These are phyloP conservation scores for Sterna hirundo DNA, from an alignment of 2,113 vertebrate species.

Conservation along the genomic window DNA sequence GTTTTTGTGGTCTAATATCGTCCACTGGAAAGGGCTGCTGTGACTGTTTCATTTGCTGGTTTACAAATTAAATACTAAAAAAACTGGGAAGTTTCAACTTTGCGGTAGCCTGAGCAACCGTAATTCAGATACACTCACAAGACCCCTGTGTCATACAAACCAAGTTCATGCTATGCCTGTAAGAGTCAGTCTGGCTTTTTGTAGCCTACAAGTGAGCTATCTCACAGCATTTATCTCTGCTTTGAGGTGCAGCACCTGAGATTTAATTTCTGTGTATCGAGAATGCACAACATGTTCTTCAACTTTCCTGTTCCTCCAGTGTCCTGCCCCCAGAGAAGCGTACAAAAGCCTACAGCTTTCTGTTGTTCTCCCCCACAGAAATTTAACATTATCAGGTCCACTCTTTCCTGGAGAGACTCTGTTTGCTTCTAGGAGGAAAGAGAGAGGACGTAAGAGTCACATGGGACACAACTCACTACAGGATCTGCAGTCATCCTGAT, in stretches of 20 bases:
- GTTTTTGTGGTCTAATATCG: neutral
- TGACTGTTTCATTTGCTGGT: neutral
- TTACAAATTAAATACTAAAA: neutral
- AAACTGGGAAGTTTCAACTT: neutral
- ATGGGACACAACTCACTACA: neutral
- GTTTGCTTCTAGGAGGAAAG: neutral
- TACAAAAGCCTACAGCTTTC: neutral
- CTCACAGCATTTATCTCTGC: neutral
- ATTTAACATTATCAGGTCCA: neutral
- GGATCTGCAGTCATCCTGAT: neutral
- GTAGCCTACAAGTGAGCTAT: too few relatives aligned
- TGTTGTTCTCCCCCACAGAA: rapidly evolving
- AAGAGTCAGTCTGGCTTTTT: neutral
- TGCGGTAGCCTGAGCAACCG: neutral
- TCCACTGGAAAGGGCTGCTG: neutral
- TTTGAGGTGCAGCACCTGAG: neutral
- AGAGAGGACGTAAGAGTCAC: neutral
- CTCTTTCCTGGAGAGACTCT: neutral
- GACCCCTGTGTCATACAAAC: neutral
- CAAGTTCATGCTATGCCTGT: neutral
- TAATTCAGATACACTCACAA: neutral
- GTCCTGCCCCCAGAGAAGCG: neutral
- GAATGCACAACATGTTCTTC: neutral
- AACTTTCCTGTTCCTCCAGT: neutral
- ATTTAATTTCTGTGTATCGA: neutral